These are phyloP conservation scores for Dicrurus megarhynchus DNA, from an alignment of 2,113 vertebrate species.

Conservation along the genomic window DNA sequence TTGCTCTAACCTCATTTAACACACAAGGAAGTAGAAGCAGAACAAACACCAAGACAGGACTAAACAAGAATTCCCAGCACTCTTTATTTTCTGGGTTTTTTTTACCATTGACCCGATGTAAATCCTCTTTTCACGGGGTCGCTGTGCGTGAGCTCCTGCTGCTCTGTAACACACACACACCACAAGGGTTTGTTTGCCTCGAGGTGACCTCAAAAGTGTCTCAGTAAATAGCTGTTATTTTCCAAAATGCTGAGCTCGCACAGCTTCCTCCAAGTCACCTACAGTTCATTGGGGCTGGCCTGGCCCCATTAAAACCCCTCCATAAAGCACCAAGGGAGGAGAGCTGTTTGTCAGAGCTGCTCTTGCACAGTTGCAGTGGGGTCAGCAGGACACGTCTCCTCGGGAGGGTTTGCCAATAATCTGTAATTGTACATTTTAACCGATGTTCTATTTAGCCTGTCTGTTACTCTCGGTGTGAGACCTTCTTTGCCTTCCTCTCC, in stretches of 20 bases:
- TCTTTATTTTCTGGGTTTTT: neutral
- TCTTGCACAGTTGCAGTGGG: neutral
- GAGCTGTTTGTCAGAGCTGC: neutral
- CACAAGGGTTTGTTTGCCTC: neutral
- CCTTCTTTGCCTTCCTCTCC: neutral
- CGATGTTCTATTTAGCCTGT: neutral
- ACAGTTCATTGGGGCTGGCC: rapidly evolving
- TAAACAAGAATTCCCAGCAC: neutral
- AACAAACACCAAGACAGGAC: neutral
- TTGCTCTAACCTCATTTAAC: neutral
- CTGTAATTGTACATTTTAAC: neutral
- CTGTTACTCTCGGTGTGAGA: neutral
- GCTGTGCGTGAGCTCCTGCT: neutral
- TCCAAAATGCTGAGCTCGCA: neutral
- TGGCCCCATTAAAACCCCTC: neutral
- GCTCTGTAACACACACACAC: neutral
- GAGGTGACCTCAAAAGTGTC: neutral
- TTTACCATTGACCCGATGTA: too few species aligned
- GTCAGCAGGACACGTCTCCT: neutral
- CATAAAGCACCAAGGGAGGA: neutral
- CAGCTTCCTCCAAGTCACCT: neutral
- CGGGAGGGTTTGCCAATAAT: neutral
- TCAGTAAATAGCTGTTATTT: neutral
- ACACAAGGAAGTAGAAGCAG: neutral
- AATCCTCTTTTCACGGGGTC: neutral